These are phyloP conservation scores for Porites cylindrica DNA, from an alignment of 92 coral and sea anemone species.

Conservation along the genomic window DNA sequence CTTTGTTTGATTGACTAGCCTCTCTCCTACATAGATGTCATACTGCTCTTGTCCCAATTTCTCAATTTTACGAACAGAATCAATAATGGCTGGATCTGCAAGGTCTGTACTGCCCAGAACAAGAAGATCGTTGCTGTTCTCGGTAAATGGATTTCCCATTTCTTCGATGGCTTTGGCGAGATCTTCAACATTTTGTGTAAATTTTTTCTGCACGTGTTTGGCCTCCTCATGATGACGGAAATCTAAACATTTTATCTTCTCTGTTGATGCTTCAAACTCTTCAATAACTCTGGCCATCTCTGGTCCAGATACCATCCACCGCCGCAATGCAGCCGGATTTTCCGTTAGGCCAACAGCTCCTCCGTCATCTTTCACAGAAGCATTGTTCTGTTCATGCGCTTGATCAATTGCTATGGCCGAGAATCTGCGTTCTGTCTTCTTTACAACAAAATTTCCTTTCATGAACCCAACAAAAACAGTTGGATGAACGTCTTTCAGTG, in stretches of 20 bases:
- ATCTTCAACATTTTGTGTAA: conserved; percentile 26
- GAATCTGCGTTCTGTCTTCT: conserved; percentile 24
- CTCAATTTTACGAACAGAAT: conserved; percentile 54
- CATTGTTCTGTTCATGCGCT: conserved; percentile 58
- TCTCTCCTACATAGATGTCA: conserved; percentile 31
- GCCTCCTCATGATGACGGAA: conserved; percentile 47
- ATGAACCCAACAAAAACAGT: conserved; percentile 1
- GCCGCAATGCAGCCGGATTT: conserved; percentile 21
- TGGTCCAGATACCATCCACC: conserved; percentile 60
- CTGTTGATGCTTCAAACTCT: conserved; percentile 43
- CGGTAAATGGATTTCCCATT: conserved; percentile 60
- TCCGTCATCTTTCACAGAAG: conserved; percentile 50
- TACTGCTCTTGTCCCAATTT: conserved; percentile 39
- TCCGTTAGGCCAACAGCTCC: conserved; percentile 50
- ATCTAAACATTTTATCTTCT: not conserved
- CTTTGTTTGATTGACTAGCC: conserved; percentile 26
- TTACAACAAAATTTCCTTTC: conserved; percentile 19
- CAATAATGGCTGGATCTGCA: conserved; percentile 28
- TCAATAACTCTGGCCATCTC: conserved; percentile 42
- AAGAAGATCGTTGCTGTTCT: conserved; percentile 46
- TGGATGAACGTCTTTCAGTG: not conserved
- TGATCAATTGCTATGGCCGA: conserved; percentile 43
- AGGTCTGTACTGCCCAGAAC: conserved; percentile 63
- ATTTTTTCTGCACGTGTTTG: no score
- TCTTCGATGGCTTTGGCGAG: conserved; percentile 32